Evolutionary conservation across 2,888 invertebrate species (phyloP).

Genomic region (Germaria angustata): DNA sequence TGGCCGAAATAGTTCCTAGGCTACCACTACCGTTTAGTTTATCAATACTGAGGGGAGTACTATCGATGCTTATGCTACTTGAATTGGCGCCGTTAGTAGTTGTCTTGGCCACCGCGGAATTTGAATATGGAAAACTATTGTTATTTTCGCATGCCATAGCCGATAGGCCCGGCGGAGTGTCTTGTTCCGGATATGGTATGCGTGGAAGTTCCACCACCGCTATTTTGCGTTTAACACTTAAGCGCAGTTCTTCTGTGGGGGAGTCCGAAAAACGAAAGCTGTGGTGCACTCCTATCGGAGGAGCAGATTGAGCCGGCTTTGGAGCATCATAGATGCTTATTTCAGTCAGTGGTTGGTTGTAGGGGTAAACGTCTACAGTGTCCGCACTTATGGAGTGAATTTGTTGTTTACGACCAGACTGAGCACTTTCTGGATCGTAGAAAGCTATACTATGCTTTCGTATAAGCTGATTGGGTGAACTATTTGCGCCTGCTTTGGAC

Average conservation of each 20-base stretch:
- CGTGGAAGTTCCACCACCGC: slow-evolving; percentile 75
- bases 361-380: slow-evolving; percentile 77
- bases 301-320: slow-evolving; percentile 57
- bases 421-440: slow-evolving; percentile 78
- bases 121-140: slow-evolving; percentile 74
- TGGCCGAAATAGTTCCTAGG: slow-evolving; percentile 74
- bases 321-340: slow-evolving; percentile 48
- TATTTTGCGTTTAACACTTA: slow-evolving; percentile 76
- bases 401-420: slow-evolving; percentile 77
- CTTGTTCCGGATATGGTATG: slow-evolving; percentile 59
- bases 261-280: slow-evolving; percentile 74
- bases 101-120: slow-evolving; percentile 69
- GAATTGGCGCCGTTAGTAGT: slow-evolving; percentile 74
- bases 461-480: slow-evolving; percentile 72
- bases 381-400: slow-evolving; percentile 78
- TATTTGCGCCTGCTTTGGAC: neutral
- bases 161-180: slow-evolving; percentile 66
- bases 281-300: slow-evolving; percentile 68
- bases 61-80: slow-evolving; percentile 76
- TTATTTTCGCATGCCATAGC: slow-evolving; percentile 71
- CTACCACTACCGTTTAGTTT: slow-evolving; percentile 75
- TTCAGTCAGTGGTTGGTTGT: slow-evolving; percentile 71
- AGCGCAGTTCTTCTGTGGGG: slow-evolving; percentile 76
- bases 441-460: slow-evolving; percentile 78
- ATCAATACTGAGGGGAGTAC: slow-evolving; percentile 75